Conservation (phyloP, 2,113 vertebrate species). For the Lynx canadensis region DNA sequence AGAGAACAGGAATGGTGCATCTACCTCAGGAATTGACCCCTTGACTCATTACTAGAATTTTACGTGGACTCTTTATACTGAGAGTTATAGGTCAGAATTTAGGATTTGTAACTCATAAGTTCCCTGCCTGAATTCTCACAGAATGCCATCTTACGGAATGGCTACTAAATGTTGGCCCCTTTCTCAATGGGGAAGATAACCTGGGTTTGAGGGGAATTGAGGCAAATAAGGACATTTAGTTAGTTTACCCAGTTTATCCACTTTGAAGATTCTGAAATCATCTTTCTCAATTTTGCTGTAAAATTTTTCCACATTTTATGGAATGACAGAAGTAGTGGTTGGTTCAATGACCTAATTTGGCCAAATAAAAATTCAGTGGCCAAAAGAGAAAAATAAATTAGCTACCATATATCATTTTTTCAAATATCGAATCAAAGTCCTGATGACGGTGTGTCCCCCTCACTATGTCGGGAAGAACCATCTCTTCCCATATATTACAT, state of each 20-base stretch:
- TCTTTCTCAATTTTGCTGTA: neutral
- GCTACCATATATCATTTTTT: neutral
- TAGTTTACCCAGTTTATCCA: neutral
- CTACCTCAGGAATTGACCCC: neutral
- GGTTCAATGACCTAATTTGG: neutral
- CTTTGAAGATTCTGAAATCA: constrained; percentile 28
- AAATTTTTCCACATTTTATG: constrained; percentile 23
- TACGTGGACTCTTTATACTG: neutral
- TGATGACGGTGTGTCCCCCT: neutral
- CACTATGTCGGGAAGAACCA: neutral
- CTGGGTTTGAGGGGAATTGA: neutral
- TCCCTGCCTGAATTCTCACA: neutral
- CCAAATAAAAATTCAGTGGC: neutral
- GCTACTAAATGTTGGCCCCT: neutral
- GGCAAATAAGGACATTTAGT: neutral
- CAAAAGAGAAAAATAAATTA: neutral
- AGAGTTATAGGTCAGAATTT: neutral
- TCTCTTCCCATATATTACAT: neutral
- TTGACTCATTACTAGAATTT: neutral
- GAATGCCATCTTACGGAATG: neutral
- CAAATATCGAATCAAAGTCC: neutral
- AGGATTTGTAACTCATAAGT: neutral
- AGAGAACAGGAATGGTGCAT: neutral
- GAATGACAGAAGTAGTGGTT: neutral
- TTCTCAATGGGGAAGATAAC: neutral